Evolutionary conservation across 2,797 vertebrate genomes (phyloP).

Genomic region (Acomys russatus): DNA sequence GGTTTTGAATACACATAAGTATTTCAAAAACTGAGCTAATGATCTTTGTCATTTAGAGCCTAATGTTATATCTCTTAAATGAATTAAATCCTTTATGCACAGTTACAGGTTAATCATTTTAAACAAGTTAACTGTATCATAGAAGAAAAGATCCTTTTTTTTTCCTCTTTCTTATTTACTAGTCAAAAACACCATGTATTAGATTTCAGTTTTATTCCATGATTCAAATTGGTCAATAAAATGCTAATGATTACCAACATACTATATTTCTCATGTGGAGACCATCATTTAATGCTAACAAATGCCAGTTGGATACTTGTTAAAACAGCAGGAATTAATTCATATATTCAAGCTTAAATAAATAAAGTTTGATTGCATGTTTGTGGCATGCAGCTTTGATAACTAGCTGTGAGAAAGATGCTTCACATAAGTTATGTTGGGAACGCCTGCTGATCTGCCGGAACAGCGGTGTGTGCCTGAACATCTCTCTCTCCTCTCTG

Average conservation of each 20-base stretch:
- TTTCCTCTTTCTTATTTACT: conserved; percentile 71
- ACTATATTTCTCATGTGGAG: conserved; percentile 84
- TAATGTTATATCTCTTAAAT: conserved; percentile 33
- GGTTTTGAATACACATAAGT: not conserved
- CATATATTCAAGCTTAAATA: conserved; percentile 74
- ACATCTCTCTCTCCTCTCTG: not conserved
- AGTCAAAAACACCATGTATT: conserved; percentile 58
- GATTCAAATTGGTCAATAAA: conserved; percentile 77
- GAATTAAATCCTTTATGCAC: conserved; percentile 33
- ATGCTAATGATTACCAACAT: conserved; percentile 83
- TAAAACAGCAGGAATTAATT: conserved; percentile 82
- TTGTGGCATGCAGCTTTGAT: conserved; percentile 68
- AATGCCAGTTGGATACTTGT: conserved; percentile 78
- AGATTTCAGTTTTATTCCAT: conserved; percentile 79
- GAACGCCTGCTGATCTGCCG: conserved; percentile 46
- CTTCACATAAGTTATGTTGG: conserved; percentile 55
- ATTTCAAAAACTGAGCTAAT: conserved; percentile 39
- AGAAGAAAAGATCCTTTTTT: not conserved
- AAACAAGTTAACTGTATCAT: conserved; percentile 61
- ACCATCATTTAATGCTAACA: conserved; percentile 75
- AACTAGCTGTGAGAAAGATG: conserved; percentile 52
- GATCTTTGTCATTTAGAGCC: not conserved
- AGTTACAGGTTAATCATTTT: conserved; percentile 62
- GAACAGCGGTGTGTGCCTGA: not conserved
- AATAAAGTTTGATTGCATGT: conserved; percentile 82